Conservation (phyloP, 2,113 vertebrate species). For the Semnornis frantzii region DNA sequence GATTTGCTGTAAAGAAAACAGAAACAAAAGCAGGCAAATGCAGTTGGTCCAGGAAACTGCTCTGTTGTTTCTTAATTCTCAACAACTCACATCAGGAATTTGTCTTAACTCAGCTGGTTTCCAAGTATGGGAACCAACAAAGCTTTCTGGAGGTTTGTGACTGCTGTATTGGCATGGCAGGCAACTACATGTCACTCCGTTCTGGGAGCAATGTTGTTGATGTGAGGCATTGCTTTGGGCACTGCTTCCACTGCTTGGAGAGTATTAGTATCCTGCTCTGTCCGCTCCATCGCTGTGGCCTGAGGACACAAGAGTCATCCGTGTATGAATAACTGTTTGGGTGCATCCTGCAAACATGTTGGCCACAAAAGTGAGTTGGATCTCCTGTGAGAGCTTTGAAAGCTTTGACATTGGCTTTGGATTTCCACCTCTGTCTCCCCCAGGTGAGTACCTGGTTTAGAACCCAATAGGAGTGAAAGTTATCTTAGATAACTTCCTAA, state of each 20-base stretch:
- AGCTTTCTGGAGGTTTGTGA: background rate
- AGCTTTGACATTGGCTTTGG: background rate
- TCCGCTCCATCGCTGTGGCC: background rate
- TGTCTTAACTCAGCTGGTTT: background rate
- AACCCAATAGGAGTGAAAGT: background rate
- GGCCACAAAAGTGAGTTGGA: background rate
- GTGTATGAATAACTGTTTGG: background rate
- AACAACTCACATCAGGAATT: constrained; percentile 9
- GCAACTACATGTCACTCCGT: background rate
- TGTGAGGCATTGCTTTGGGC: background rate
- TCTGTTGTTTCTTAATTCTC: constrained; percentile 10
- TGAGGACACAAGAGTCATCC: background rate
- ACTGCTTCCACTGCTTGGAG: rapidly evolving
- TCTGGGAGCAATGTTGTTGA: background rate
- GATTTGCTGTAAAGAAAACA: background rate
- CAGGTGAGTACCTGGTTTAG: background rate
- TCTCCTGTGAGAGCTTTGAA: background rate
- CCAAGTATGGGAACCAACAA: background rate
- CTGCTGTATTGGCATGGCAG: background rate
- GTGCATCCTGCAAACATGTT: background rate
- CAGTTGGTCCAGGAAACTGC: background rate
- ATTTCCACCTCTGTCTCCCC: background rate
- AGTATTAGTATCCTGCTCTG: background rate
- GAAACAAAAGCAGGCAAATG: background rate
- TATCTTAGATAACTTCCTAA: background rate